phyloP scores from a whole-genome alignment of 2,113 vertebrate genomes.

The Sinosuthora webbiana region DNA sequence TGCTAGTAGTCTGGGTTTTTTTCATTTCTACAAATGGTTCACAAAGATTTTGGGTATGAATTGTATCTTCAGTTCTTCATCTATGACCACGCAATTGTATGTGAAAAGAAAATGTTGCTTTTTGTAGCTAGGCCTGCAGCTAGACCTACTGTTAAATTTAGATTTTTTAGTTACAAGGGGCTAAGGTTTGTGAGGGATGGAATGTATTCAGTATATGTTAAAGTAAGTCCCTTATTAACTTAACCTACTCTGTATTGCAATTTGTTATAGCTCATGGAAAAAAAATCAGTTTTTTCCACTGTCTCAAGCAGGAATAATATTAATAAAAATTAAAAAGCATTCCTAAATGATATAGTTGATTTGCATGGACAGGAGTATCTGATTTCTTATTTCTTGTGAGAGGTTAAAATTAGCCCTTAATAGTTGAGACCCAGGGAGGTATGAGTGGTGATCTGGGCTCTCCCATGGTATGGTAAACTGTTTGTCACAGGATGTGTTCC shows the following conservation, averaged over 20 bases:
- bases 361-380: background rate
- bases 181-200: background rate
- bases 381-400: background rate
- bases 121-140: background rate
- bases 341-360: background rate
- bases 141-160: background rate
- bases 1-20: accelerated
- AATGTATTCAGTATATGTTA: background rate
- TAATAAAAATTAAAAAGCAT: background rate
- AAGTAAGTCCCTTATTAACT: background rate
- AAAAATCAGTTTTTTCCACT: background rate
- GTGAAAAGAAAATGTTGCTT: background rate
- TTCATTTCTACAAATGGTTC: background rate
- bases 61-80: background rate
- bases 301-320: background rate
- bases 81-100: background rate
- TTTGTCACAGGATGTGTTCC: background rate
- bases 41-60: background rate
- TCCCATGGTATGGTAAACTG: background rate
- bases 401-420: background rate
- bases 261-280: background rate
- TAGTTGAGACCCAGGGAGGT: background rate
- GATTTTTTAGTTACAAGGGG: background rate
- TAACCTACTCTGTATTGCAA: background rate
- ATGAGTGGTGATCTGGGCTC: background rate